Evolutionary conservation across 2,888 invertebrate species (phyloP), one percentile per base, ranked within the genome.

Genomic region (Agonopterix subpropinquella): DNA sequence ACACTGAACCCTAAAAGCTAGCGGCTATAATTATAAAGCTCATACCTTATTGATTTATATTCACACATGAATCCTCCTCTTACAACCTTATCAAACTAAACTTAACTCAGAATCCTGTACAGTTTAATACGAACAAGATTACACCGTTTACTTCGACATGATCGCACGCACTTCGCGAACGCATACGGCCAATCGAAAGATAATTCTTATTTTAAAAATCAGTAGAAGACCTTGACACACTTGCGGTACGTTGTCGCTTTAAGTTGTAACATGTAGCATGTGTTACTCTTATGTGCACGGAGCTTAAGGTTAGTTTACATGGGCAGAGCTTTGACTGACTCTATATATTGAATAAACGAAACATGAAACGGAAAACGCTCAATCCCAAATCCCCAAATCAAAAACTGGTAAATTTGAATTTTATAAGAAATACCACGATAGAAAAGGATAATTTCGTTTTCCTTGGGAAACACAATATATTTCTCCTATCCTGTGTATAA

Each of bases 201-300:
- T 59, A 36, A 63, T 64, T 70, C 63, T 70, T 65, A 58, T 62
- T 73, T 75, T 71, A 81, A 83, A 81, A 83, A 83, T 77, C 80
- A 80, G 82, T 84, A 67, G 84, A 45, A 62, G 72, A 60, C 85
- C 85, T 70, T 85, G 84, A 81, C 84, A 80, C 62, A 60, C 67
- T 69, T 83, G 67, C 62, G 65, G 77, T 73, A 60, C 75, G 73
- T 77, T 76, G 79, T 76, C 74, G 61, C 69, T 59, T 60, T 64
- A 53, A 61, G 62, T 64, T 49, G 59, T 51, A 8, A 57, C 37
- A 57, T 39, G 51, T 48, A 48, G 18, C 47, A 48, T 50, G 55
- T 55, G 49, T 56, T 51, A 53, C 5, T 28, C 28, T 28, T 28
- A 50, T 50, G 51, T 64, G 58, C 55, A 55, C 36, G 13, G 13